Conservation (phyloP, 2,888 invertebrate species). For the Drymonia ruficornis region DNA sequence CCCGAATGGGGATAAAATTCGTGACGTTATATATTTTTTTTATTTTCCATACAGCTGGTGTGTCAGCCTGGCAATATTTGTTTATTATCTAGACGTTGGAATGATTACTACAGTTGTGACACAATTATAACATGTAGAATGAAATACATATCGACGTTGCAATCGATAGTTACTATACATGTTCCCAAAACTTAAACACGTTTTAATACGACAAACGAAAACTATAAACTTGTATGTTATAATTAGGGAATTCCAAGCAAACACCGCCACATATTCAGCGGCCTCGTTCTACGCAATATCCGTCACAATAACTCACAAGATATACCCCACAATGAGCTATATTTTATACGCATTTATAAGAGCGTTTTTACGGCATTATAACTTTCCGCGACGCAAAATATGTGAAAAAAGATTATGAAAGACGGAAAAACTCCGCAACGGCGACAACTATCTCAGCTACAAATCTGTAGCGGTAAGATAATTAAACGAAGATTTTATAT, state of each 20-base stretch:
- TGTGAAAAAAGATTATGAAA: conserved; percentile 7
- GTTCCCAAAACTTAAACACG: too few species aligned
- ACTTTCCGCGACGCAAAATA: conserved; percentile 10
- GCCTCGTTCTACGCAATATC: conserved; percentile 14
- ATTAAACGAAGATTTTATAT: not conserved
- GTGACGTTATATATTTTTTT: too few species aligned
- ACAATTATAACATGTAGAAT: too few species aligned
- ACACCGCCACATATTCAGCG: conserved; percentile 7
- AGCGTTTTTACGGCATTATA: conserved; percentile 28
- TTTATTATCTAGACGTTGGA: too few species aligned
- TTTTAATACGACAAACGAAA: too few species aligned
- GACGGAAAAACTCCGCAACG: not conserved
- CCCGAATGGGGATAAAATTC: too few species aligned
- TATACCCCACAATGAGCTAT: conserved; percentile 24
- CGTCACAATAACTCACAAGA: conserved; percentile 24
- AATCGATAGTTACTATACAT: too few species aligned
- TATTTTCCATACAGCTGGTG: too few species aligned
- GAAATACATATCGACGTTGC: too few species aligned
- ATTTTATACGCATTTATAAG: conserved; percentile 24
- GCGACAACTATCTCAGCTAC: not conserved
- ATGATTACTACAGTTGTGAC: too few species aligned
- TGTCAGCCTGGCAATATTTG: too few species aligned
- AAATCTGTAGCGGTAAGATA: not conserved
- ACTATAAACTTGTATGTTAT: not conserved
- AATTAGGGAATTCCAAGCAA: not conserved